phyloP scores from a whole-genome alignment of 2,113 vertebrate species.

The Aspiorhynchus laticeps region DNA sequence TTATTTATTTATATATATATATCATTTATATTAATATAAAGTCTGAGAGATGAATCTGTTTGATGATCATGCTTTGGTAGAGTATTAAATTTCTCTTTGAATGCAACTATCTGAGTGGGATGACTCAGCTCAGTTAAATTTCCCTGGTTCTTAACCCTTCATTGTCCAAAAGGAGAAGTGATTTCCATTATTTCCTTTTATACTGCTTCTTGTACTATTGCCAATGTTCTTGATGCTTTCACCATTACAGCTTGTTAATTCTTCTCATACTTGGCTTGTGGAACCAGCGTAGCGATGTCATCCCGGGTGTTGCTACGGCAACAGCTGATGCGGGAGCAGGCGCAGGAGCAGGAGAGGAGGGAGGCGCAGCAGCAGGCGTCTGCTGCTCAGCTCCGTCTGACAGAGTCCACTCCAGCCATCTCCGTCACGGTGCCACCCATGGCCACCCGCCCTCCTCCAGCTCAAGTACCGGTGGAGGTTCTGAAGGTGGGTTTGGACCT shows the following conservation, averaged over 20 bases:
- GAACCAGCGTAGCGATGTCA: constrained; percentile 65
- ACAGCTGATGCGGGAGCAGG: constrained; percentile 88
- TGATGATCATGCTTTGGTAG: neutral
- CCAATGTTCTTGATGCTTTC: neutral
- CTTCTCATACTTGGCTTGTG: neutral
- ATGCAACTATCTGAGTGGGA: neutral
- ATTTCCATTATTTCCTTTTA: neutral
- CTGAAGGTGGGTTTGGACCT: constrained; percentile 78
- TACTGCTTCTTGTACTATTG: neutral
- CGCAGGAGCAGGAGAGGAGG: constrained; percentile 83
- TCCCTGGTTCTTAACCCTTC: neutral
- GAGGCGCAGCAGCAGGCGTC: constrained; percentile 78
- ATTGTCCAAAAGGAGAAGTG: neutral
- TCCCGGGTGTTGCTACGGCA: constrained; percentile 83
- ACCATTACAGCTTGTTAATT: constrained; percentile 7
- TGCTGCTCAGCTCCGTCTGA: constrained; percentile 65
- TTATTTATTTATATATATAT: neutral
- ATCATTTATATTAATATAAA: neutral
- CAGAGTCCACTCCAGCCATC: constrained; percentile 74
- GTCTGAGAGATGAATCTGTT: neutral
- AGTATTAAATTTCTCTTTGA: neutral
- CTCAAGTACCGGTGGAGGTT: constrained; percentile 87
- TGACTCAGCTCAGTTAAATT: neutral
- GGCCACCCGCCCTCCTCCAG: constrained; percentile 66
- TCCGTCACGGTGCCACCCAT: constrained; percentile 64